Percentiles rank a stretch among this genome's conserved stretches.
Evolutionary conservation across 2,888 invertebrate species (phyloP).

Genomic region (Epiblema foenella): DNA sequence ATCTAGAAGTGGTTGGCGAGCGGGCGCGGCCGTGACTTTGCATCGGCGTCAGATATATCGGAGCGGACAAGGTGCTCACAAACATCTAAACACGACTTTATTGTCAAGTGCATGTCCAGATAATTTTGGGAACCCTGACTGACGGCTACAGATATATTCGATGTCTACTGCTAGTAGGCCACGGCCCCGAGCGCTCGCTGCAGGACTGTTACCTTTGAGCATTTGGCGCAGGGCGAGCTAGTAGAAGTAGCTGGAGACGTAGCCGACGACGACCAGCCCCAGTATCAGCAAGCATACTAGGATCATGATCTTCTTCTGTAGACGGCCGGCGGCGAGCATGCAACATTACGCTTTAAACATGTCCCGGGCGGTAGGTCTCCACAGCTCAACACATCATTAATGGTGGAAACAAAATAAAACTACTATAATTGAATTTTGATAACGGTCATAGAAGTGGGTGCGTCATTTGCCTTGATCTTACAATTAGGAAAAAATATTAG

Average conservation of each 20-base stretch:
- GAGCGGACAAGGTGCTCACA: too few relatives aligned
- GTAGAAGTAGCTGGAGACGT: slow-evolving; percentile 86
- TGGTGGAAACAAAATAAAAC: slow-evolving; percentile 43
- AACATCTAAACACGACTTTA: too few relatives aligned
- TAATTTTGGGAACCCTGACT: too few relatives aligned
- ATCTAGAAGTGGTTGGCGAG: slow-evolving; percentile 66
- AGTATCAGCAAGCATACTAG: slow-evolving; percentile 94
- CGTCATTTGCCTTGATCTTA: slow-evolving; percentile 75
- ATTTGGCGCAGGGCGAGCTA: slow-evolving; percentile 69
- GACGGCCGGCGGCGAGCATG: slow-evolving; percentile 74
- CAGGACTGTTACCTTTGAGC: slow-evolving; percentile 75
- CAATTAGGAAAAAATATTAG: slow-evolving; percentile 32
- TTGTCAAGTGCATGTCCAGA: too few relatives aligned
- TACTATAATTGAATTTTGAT: slow-evolving; percentile 43
- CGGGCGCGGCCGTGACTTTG: slow-evolving; percentile 51
- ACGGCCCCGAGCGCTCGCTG: slow-evolving; percentile 51
- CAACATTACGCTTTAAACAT: slow-evolving; percentile 79
- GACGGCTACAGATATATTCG: too few relatives aligned
- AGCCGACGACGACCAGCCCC: slow-evolving; percentile 91
- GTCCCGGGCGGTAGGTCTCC: slow-evolving; percentile 51
- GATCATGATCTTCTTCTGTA: slow-evolving; percentile 96
- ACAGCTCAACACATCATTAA: slow-evolving; percentile 45
- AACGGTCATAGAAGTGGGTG: slow-evolving; percentile 59
- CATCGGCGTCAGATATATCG: not conserved
- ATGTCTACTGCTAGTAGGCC: not conserved